These are phyloP conservation scores for Cryptus armator DNA, from an alignment of 2,888 invertebrate species.

Conservation along the genomic window DNA sequence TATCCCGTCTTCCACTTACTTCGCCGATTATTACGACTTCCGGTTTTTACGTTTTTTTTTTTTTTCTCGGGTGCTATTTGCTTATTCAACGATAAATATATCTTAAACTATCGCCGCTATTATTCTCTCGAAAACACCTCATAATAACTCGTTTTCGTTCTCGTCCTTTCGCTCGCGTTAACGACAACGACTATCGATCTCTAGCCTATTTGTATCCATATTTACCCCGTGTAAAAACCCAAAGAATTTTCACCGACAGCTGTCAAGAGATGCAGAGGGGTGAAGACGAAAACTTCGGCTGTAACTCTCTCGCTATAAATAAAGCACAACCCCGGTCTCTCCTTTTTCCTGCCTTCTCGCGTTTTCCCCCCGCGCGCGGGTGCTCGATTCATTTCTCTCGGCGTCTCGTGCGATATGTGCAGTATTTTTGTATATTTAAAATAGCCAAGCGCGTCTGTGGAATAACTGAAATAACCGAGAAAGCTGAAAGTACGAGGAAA, in stretches of 20 bases:
- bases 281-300: conserved; percentile 1
- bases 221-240: conserved; percentile 19
- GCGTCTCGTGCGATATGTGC: conserved; percentile 61
- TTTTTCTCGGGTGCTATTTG: no score
- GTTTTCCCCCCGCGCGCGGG: conserved; percentile 49
- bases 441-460: conserved; percentile 78
- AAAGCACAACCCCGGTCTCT: conserved; percentile 36
- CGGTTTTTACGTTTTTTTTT: no score
- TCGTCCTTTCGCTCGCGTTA: neutral
- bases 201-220: conserved; percentile 9
- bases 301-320: conserved; percentile 53
- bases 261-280: conserved; percentile 40
- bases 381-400: conserved; percentile 49
- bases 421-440: conserved; percentile 77
- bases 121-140: no score
- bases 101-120: no score
- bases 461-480: conserved; percentile 81
- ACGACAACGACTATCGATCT: neutral
- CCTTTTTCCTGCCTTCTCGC: conserved; percentile 53
- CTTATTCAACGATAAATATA: no score
- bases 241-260: conserved; percentile 76
- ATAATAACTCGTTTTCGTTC: no score
- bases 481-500: conserved; percentile 29
- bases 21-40: no score
- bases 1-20: no score